Conservation (phyloP, 2,888 invertebrate species). For the Helicoverpa assulta region DNA sequence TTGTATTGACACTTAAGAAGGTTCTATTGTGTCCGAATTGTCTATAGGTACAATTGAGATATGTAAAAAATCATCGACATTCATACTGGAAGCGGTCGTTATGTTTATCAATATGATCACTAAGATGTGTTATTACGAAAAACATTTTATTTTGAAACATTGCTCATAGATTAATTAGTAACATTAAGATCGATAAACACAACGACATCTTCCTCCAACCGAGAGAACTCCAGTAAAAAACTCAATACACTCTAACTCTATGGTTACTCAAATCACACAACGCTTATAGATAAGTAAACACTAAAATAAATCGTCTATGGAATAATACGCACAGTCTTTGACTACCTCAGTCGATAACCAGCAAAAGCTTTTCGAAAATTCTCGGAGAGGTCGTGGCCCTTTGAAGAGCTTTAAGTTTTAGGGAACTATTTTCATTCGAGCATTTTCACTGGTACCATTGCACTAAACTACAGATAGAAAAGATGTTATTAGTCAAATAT, state of each 20-base stretch:
- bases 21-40: constrained; percentile 31
- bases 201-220: constrained; percentile 46
- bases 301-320: constrained; percentile 73
- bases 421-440: constrained; percentile 13
- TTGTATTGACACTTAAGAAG: constrained; percentile 43
- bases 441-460: constrained; percentile 48
- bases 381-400: constrained; percentile 48
- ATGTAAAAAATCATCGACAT: constrained; percentile 61
- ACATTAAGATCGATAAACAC: constrained; percentile 42
- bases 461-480: constrained; percentile 36
- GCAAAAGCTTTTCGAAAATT: constrained; percentile 63
- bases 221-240: constrained; percentile 60
- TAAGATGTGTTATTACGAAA: too few species aligned
- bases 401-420: constrained; percentile 8
- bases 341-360: constrained; percentile 72
- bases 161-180: neutral
- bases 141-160: too few species aligned
- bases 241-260: constrained; percentile 66
- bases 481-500: constrained; percentile 14
- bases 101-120: constrained; percentile 34
- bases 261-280: constrained; percentile 80
- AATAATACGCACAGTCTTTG: constrained; percentile 77
- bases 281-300: constrained; percentile 71
- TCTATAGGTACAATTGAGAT: constrained; percentile 62
- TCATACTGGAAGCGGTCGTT: constrained; percentile 42